phyloP scores from a whole-genome alignment of 2,888 invertebrate species.

The Coremacera marginata region DNA sequence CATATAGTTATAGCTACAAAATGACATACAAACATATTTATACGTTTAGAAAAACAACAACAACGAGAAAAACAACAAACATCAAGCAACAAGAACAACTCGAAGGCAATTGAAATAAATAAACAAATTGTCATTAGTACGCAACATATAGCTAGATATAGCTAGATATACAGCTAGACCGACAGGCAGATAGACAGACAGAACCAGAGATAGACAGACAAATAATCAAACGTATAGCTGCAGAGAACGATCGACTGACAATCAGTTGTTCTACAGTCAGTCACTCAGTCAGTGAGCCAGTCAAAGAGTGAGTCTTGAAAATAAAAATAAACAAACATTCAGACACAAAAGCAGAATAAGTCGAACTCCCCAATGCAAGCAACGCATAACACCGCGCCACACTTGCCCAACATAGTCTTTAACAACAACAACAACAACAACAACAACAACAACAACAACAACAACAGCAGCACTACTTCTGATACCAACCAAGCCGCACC shows the following conservation, averaged over 20 bases:
- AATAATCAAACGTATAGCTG: neutral
- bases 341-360: neutral
- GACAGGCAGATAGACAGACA: neutral
- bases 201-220: neutral
- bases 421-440: neutral
- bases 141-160: conserved; percentile 24
- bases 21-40: neutral
- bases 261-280: neutral
- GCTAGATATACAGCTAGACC: too few relatives aligned
- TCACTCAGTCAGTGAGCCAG: too few relatives aligned
- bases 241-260: neutral
- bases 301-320: too few relatives aligned
- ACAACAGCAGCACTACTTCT: neutral
- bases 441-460: too few relatives aligned
- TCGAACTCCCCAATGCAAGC: neutral
- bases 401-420: neutral
- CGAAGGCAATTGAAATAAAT: conserved; percentile 38
- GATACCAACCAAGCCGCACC: neutral
- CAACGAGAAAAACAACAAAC: neutral
- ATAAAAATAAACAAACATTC: too few relatives aligned
- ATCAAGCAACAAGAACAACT: conserved; percentile 32
- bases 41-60: neutral
- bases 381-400: neutral
- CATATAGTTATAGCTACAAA: too few relatives aligned
- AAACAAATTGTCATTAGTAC: conserved; percentile 40